Evolutionary conservation across 2,797 vertebrate genomes (phyloP).

Genomic region (Anguilla pacifica): DNA sequence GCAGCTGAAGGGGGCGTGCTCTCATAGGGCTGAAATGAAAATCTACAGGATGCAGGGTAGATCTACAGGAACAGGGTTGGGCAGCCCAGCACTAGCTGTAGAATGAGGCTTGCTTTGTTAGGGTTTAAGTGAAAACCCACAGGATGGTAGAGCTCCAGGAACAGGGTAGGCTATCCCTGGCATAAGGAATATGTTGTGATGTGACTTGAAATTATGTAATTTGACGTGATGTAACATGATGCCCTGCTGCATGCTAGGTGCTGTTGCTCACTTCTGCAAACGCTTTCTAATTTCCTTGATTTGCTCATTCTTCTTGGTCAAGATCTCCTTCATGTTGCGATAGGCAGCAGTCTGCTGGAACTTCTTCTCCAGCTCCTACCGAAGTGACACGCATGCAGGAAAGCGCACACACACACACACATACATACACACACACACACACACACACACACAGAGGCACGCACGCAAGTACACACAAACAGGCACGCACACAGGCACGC

Average conservation of each 20-base stretch:
- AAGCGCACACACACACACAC: neutral
- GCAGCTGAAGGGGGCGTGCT: too few species aligned
- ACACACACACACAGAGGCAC: too few species aligned
- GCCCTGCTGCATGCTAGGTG: neutral
- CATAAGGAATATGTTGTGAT: neutral
- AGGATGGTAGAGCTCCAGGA: too few species aligned
- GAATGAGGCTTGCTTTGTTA: too few species aligned
- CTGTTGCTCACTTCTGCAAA: constrained; percentile 79
- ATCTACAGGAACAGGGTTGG: too few species aligned
- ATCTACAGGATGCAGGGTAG: too few species aligned
- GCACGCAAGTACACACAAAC: neutral
- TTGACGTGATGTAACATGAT: neutral
- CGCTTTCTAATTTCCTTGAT: constrained; percentile 90
- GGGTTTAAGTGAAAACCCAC: too few species aligned
- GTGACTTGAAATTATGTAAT: neutral
- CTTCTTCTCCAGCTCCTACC: constrained; percentile 92
- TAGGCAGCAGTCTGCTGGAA: constrained; percentile 96
- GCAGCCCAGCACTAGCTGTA: too few species aligned
- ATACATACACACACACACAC: neutral
- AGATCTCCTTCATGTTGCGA: constrained; percentile 97
- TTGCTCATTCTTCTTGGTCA: constrained; percentile 94
- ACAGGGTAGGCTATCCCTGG: neutral
- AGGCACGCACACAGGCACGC: neutral
- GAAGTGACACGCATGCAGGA: constrained; percentile 10
- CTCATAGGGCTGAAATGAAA: too few species aligned